These are phyloP conservation scores for Acleris cristana DNA, from an alignment of 2,888 invertebrate species.

Conservation along the genomic window DNA sequence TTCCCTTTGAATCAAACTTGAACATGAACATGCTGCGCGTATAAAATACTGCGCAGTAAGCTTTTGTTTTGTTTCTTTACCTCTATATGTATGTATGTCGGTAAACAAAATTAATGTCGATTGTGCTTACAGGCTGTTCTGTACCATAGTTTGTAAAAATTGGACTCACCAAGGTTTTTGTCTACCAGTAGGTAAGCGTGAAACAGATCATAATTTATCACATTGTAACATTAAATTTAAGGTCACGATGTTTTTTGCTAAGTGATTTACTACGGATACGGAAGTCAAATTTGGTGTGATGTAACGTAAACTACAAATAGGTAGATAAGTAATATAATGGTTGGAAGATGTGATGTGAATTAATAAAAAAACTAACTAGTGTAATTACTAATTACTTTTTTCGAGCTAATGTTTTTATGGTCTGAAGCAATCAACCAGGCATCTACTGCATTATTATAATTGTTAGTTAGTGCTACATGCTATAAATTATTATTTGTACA, in stretches of 20 bases:
- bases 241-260: background rate
- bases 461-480: no score
- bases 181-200: slow-evolving; percentile 73
- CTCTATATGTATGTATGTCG: slow-evolving; percentile 3
- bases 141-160: slow-evolving; percentile 26
- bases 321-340: background rate
- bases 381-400: no score
- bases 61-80: background rate
- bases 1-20: slow-evolving; percentile 8
- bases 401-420: no score
- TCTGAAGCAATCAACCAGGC: no score
- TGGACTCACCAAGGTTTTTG: slow-evolving; percentile 80
- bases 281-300: slow-evolving; percentile 12
- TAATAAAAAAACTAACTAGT: no score
- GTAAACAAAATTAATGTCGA: background rate
- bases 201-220: slow-evolving; percentile 57
- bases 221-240: slow-evolving; percentile 45
- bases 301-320: slow-evolving; percentile 1
- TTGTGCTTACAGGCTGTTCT: background rate
- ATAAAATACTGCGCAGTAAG: slow-evolving; percentile 20
- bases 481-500: no score
- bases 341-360: background rate
- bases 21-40: background rate
- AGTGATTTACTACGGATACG: slow-evolving; percentile 33
- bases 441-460: no score